These are phyloP conservation scores for Gallinago solitaria DNA, from an alignment of 2,797 vertebrate genomes.

Conservation along the genomic window DNA sequence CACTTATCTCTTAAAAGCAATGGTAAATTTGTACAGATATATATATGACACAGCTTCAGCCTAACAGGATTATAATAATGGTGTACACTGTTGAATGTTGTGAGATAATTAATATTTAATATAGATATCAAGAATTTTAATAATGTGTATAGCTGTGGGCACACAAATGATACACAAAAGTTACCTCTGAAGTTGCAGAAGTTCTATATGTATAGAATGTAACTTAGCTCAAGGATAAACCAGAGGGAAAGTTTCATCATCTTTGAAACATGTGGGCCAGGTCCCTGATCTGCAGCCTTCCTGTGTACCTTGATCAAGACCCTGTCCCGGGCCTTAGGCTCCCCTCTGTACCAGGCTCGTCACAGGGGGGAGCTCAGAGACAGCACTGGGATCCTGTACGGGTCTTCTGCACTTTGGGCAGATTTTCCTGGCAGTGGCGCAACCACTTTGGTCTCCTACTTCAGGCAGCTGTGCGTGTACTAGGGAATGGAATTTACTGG, in stretches of 20 bases:
- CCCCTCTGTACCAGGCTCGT: neutral
- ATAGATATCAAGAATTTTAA: neutral
- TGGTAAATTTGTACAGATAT: neutral
- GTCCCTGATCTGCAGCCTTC: neutral
- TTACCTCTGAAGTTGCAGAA: neutral
- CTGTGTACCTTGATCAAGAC: neutral
- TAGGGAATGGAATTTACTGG: neutral
- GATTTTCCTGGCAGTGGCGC: neutral
- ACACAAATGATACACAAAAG: neutral
- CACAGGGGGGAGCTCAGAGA: neutral
- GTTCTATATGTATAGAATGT: neutral
- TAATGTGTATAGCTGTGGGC: neutral
- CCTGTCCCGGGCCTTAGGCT: neutral
- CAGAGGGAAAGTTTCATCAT: neutral
- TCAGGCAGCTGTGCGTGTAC: neutral
- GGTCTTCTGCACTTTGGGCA: neutral
- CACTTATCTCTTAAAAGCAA: neutral
- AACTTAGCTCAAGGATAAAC: neutral
- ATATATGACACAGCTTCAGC: neutral
- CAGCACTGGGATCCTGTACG: neutral
- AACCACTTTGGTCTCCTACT: neutral
- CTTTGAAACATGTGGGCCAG: neutral
- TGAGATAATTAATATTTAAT: neutral
- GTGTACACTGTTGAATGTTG: neutral
- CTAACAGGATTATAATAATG: neutral